These are phyloP conservation scores for Dione juno DNA, from an alignment of 2,888 invertebrate species.

Conservation along the genomic window DNA sequence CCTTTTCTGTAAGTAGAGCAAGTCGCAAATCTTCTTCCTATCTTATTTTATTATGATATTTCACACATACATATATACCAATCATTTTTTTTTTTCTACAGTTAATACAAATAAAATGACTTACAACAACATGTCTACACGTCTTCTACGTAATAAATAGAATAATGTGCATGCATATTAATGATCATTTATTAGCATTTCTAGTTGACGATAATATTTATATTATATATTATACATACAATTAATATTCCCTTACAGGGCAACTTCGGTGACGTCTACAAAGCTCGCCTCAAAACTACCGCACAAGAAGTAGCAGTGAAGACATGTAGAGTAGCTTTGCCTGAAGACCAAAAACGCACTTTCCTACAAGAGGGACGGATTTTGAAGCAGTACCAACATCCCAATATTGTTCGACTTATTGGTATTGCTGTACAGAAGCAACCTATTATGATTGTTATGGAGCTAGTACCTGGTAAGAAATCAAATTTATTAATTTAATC, in stretches of 20 bases:
- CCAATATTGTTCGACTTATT: conserved; percentile 97
- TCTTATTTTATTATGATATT: no score
- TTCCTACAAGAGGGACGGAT: conserved; percentile 98
- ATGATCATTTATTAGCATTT: background rate
- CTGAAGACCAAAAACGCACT: conserved; percentile 96
- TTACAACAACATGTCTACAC: no score
- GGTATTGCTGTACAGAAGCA: conserved; percentile 99
- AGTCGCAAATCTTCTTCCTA: no score
- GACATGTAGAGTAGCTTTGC: conserved; percentile 96
- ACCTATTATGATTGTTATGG: conserved; percentile 99
- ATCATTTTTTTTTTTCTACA: no score
- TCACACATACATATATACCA: no score
- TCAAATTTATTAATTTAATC: no score
- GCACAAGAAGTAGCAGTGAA: conserved; percentile 97
- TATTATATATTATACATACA: no score
- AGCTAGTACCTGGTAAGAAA: conserved; percentile 91
- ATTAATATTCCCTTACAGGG: conserved; percentile 84
- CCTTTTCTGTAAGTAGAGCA: no score
- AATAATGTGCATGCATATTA: no score
- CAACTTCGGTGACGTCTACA: conserved; percentile 98
- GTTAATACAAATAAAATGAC: no score
- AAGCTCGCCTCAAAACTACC: conserved; percentile 92
- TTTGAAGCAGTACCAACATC: conserved; percentile 97
- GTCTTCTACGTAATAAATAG: no score
- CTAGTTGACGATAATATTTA: background rate